These are phyloP conservation scores for Scaptomyza parva DNA, from an alignment of 2,888 invertebrate species.

Conservation along the genomic window DNA sequence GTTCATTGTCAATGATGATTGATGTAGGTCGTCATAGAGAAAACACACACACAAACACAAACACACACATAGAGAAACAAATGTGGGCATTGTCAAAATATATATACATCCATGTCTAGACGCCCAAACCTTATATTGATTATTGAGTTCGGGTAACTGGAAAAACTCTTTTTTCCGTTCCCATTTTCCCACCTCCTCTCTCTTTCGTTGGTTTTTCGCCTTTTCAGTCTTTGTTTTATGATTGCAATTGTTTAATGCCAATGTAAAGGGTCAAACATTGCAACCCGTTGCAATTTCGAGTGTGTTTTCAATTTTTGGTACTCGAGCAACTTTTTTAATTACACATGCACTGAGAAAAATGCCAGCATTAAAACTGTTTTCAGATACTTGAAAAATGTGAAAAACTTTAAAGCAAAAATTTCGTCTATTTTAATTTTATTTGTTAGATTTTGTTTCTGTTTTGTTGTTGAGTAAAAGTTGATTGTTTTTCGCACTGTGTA, in stretches of 20 bases:
- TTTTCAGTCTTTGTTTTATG: no score
- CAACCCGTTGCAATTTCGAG: slow-evolving; percentile 39
- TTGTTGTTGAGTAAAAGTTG: no score
- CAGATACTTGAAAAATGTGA: not conserved
- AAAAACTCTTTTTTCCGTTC: slow-evolving; percentile 1
- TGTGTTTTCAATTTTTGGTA: slow-evolving; percentile 30
- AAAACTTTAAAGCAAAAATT: not conserved
- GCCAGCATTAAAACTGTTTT: not conserved
- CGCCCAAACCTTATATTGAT: slow-evolving; percentile 23
- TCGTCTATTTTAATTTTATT: not conserved
- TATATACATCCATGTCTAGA: slow-evolving; percentile 40
- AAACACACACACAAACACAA: slow-evolving; percentile 9
- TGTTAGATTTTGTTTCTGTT: no score
- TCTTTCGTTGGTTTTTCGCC: no score
- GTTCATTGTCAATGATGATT: slow-evolving; percentile 59
- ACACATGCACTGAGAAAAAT: slow-evolving; percentile 32
- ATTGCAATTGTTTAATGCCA: slow-evolving; percentile 29
- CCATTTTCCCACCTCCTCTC: not conserved
- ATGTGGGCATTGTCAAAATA: slow-evolving; percentile 55
- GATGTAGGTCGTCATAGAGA: slow-evolving; percentile 52
- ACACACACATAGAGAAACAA: not conserved
- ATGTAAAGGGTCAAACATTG: slow-evolving; percentile 36
- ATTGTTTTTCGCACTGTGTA: not conserved
- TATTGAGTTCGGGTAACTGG: not conserved
- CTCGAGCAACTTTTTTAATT: slow-evolving; percentile 64